A percentile compares a stretch with the other conserved stretches of the same genome.
Conservation (phyloP, 2,888 invertebrate genomes). For the Papilio demoleus region DNA sequence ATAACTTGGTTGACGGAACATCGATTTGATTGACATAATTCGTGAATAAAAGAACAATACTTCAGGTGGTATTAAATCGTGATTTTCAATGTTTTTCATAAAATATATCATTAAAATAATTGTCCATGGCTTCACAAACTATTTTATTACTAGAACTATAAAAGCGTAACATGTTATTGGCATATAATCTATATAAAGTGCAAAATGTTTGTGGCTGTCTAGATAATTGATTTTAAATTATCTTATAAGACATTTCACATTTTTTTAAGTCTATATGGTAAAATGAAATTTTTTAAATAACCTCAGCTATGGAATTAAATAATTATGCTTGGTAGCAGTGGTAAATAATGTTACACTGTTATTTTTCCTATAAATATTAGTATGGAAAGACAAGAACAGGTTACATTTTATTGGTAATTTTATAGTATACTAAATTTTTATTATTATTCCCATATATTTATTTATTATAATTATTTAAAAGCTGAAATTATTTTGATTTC, state of each 20-base stretch:
- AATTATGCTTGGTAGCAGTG: not conserved
- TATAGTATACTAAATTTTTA: too few relatives aligned
- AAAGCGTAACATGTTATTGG: not conserved
- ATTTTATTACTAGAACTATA: constrained; percentile 3
- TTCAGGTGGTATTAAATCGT: not conserved
- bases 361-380: not conserved
- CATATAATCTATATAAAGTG: not conserved
- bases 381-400: not conserved
- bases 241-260: not conserved
- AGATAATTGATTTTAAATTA: constrained; percentile 12
- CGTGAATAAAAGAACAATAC: constrained; percentile 7
- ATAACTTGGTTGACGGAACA: not conserved
- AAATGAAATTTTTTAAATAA: not conserved
- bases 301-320: not conserved
- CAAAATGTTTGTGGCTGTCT: constrained; percentile 4
- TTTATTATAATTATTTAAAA: too few relatives aligned
- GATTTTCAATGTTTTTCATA: not conserved
- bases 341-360: not conserved
- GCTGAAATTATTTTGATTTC: too few relatives aligned
- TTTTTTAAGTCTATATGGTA: not conserved
- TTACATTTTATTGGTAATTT: not conserved
- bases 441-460: too few relatives aligned
- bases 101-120: constrained; percentile 7
- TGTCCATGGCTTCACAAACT: not conserved
- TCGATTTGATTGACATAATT: constrained; percentile 18